Percentiles rank a stretch among this genome's conserved stretches.
Conservation (phyloP, 2,113 vertebrate species). For the Gymnorhina tibicen region DNA sequence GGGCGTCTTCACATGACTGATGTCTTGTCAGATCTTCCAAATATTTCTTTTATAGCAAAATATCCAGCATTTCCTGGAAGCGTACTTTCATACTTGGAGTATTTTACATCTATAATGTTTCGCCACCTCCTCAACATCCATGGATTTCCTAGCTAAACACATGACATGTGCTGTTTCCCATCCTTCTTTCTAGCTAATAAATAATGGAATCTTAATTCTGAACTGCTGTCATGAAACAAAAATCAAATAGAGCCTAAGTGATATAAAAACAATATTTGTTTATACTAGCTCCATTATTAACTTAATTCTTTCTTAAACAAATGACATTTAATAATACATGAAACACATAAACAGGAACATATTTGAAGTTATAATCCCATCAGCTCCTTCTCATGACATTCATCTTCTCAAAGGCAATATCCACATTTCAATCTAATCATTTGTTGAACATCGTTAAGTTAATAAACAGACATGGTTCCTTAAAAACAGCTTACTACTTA, state of each 20-base stretch:
- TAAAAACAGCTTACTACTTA: background rate
- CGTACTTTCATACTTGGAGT: accelerated
- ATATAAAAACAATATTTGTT: conserved; percentile 17
- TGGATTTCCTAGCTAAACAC: background rate
- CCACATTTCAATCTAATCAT: background rate
- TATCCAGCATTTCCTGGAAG: background rate
- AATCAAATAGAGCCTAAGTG: conserved; percentile 8
- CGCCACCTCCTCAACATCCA: background rate
- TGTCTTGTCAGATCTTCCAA: background rate
- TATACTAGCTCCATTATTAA: background rate
- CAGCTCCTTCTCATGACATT: background rate
- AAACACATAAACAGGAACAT: conserved; percentile 1
- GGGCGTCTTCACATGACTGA: background rate
- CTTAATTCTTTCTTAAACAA: conserved; percentile 21
- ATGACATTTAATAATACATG: conserved; percentile 30
- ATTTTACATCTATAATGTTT: background rate
- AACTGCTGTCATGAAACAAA: background rate
- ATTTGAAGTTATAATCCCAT: background rate
- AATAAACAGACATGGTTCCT: background rate
- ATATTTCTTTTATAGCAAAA: background rate
- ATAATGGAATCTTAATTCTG: conserved; percentile 5
- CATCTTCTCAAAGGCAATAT: background rate
- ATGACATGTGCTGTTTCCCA: accelerated
- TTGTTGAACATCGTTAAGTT: background rate
- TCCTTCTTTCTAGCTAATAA: background rate